Evolutionary conservation across 2,113 vertebrate species (phyloP), one percentile per base, ranked within the genome.

Genomic region (Physeter macrocephalus): DNA sequence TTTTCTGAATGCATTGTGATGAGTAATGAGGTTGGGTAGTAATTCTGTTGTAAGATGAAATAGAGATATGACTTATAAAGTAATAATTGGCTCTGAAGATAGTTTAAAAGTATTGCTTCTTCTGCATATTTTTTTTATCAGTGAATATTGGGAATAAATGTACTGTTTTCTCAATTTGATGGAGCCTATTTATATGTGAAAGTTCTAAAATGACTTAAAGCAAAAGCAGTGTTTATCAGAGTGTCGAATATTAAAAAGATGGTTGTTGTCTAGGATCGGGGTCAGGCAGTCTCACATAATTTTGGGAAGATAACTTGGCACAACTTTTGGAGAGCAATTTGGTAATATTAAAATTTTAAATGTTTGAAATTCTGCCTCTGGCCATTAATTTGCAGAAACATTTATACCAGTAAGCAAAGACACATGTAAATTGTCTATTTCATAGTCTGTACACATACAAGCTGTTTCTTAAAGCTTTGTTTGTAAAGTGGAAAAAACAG

Each of bases 91-190:
- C 54, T 88, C 4, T 87, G n/a, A 93, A 95, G 8, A 21, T 81
- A 75, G 89, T 91, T 96, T 85, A 82, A 84, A 95, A 96, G 13
- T 85, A 67, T 62, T 78, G 12, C 17, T 85, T 86, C n/a, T 90
- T 34, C 13, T 25, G 12, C 77, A 57, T 84, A 39, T 61, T 46
- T 92, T 82, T 90, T 90, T 88, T 29, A 69, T 87, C 49, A 77
- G 36, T 84, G 93, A 69, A 72, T 89, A 59, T 27, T 61, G 57
- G 61, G 81, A 75, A 64, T 81, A 90, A 54, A 8, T 75, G 54
- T 80, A n/a, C 43, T 74, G 64, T 74, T 34, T 36, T 87, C 52
- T 95, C 36, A 90, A 36, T 75, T 93, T 78, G n/a, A 95, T 84
- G 81, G 52, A 66, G 66, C 77, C 2, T 77, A 11, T n/a, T 46